Base-by-base conservation (phyloP, 2,113 vertebrate genomes). In the Alaudala cheleensis region DNA sequence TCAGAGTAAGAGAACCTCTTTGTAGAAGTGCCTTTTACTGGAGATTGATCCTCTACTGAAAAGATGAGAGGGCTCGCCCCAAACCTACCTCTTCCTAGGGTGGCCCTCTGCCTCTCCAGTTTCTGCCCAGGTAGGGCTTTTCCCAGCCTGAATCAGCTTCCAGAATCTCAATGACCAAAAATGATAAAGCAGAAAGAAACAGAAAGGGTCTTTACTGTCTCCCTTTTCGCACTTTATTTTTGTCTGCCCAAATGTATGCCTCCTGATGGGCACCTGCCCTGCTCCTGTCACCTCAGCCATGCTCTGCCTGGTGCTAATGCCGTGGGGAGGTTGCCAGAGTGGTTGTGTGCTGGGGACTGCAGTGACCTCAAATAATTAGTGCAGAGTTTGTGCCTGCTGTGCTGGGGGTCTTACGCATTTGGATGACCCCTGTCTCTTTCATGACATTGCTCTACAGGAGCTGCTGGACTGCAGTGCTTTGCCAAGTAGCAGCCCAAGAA, bases 371-470 rank as follows among this genome's bases (percentile, higher is more conserved):
- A 45, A n/a, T 67, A 86, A 93, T 94, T 88, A 92, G 93, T 4
- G 0, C 54, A 18, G 79, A 34, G 49, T 77, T 51, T 72, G 76
- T 0, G 23, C 76, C 57, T 86, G 82, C 94, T 90, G 85, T 53
- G 44, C 76, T 60, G 90, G 54, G 76, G 93, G 94, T 90, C 93
- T 74, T 66, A 44, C 2, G 21, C 71, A 56, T 90, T 93, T 95
- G 85, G 81, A 86, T 94, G 94, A 93, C 47, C 79, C 87, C 34
- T 0, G 0, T 49, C 86, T 92, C 51, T 40, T 33, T 60, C 12
- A 1, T 67, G 93, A 94, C 93, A 90, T 92, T 92, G 76, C 76
- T 81, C 88, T 61, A 42, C 56, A 40, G 94, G 92, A 92, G 64
- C 76, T 92, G 60, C 82, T 86, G 85, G 90, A 60, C 93, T 33